Evolutionary conservation across 2,113 vertebrate species (phyloP).

Genomic region (Malurus cyaneus): DNA sequence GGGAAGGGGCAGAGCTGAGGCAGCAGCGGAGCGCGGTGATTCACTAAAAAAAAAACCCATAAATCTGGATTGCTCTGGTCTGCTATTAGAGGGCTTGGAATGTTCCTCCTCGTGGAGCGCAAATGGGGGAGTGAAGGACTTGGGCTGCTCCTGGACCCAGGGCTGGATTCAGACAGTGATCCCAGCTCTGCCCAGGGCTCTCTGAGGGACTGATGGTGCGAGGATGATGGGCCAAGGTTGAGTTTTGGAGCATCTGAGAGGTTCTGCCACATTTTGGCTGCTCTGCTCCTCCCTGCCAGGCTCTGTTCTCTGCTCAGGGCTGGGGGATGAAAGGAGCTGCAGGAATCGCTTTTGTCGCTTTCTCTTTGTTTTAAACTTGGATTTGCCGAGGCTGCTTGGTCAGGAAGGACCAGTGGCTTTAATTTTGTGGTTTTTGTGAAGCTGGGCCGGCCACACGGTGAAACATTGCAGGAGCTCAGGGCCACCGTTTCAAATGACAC

Average conservation of each 20-base stretch:
- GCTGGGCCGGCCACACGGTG: background rate
- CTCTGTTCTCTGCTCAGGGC: background rate
- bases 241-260: background rate
- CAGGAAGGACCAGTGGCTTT: background rate
- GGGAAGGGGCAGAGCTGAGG: background rate
- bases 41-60: background rate
- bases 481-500: background rate
- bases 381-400: slow-evolving; percentile 1
- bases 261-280: background rate
- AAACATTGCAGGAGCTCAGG: background rate
- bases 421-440: background rate
- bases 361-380: slow-evolving; percentile 17
- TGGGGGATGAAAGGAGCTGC: background rate
- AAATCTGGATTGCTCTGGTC: background rate
- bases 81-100: background rate
- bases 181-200: background rate
- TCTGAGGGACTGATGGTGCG: fast-evolving
- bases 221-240: background rate
- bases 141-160: background rate
- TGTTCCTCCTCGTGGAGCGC: background rate
- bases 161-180: background rate
- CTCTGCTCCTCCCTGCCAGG: background rate
- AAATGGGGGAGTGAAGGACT: background rate
- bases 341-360: background rate
- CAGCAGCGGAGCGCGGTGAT: background rate